These are phyloP conservation scores for Labrus mixtus DNA, from an alignment of 2,113 vertebrate genomes.

Conservation along the genomic window DNA sequence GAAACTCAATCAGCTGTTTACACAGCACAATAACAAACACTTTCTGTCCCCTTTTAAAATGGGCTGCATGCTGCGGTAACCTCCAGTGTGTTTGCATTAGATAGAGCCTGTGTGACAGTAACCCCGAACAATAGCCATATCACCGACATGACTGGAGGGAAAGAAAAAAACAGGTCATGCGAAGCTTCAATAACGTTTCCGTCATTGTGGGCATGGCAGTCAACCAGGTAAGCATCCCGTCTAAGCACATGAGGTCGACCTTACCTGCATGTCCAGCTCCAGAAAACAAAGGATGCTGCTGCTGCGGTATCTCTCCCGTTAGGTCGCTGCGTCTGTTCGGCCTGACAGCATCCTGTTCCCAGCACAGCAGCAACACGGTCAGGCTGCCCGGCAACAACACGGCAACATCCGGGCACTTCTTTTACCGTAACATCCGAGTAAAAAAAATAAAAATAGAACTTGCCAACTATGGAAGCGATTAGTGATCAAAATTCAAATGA, in stretches of 20 bases:
- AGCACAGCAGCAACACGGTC: slow-evolving; percentile 31
- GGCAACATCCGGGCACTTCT: slow-evolving; percentile 16
- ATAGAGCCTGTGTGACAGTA: slow-evolving; percentile 7
- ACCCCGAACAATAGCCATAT: slow-evolving; percentile 64
- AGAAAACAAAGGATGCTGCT: slow-evolving; percentile 74
- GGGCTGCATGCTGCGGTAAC: not conserved
- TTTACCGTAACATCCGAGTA: slow-evolving; percentile 39
- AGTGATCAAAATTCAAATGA: no score
- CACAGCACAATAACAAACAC: not conserved
- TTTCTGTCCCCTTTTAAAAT: not conserved
- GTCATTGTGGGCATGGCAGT: not conserved
- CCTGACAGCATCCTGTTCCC: slow-evolving; percentile 70
- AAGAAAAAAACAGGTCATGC: slow-evolving; percentile 10
- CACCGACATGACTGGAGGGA: slow-evolving; percentile 33
- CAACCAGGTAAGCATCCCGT: not conserved
- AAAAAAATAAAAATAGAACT: no score
- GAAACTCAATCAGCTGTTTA: not conserved
- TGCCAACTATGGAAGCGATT: no score
- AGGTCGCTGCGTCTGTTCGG: slow-evolving; percentile 60
- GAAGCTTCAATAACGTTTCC: not conserved
- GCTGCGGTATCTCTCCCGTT: slow-evolving; percentile 63
- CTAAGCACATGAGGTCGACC: not conserved
- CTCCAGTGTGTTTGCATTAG: not conserved
- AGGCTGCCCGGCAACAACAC: not conserved
- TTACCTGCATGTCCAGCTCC: slow-evolving; percentile 64